Base-by-base conservation (phyloP, 2,888 invertebrate genomes). In the Amiota minor region DNA sequence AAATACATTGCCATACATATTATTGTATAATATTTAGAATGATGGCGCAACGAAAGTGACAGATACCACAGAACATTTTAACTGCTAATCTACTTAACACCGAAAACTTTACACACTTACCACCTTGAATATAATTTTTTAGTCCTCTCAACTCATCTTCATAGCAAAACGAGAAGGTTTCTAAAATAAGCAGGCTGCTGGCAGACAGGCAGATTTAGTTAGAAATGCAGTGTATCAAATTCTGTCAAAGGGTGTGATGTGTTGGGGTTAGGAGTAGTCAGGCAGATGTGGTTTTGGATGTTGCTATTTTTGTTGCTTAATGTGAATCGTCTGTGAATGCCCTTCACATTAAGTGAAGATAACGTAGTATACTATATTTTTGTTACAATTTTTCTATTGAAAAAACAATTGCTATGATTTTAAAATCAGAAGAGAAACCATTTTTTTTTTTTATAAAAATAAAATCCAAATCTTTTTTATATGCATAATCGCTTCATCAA, bases 51-150 rank as follows among this genome's bases (percentile, higher is more conserved):
- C 68, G 20, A 10, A 11, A 16, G 61, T 53, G 20, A 16, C 64
- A 61, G 64, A 69, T 18, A 82, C 85, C 85, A 76, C 85, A 85
- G 82, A 84, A 81, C 84, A 83, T 83, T 85, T 83, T 78, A 83
- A 77, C 84, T 81, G 85, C 82, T 83, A 85, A 83, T 84, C 85
- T 84, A 83, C 78, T 85, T 85, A 80, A 81, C 81, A 81, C 81
- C 80, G 78, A 81, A 81, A 80, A 82, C 35, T 35, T 6, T 18
- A 70, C 45, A 35, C 35, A 45, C 8, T 50, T 70, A 49, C n/a
- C n/a, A n/a, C n/a, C n/a, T n/a, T n/a, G 59, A 59, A 55, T 59
- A 72, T 56, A 45, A 67, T 46, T 79, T 80, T 76, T 74, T 75
- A 71, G 50, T 50, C 50, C 49, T 9, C 12, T 12, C 50, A 50